These are phyloP conservation scores for Phrynocephalus forsythii DNA, from an alignment of 2,797 vertebrate genomes.

Conservation along the genomic window DNA sequence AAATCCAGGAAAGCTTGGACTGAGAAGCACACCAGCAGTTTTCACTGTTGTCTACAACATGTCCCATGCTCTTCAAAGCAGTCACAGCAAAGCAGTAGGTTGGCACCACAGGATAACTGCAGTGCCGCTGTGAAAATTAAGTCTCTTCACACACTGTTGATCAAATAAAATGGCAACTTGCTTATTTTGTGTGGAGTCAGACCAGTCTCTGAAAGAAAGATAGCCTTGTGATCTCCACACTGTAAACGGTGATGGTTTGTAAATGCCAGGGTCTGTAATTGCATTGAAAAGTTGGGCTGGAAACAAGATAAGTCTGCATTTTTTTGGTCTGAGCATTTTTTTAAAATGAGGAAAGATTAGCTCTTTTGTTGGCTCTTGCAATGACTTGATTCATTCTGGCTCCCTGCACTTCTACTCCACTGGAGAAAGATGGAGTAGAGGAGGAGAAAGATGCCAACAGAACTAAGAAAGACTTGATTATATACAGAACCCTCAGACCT, in stretches of 20 bases:
- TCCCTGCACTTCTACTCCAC: neutral
- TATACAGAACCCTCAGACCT: neutral
- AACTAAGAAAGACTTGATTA: neutral
- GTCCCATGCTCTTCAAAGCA: constrained; percentile 1
- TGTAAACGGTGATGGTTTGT: neutral
- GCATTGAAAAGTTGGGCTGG: neutral
- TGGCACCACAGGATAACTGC: neutral
- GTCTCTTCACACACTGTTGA: constrained; percentile 41
- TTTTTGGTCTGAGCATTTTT: neutral
- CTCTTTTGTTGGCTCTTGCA: neutral
- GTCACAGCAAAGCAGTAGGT: neutral
- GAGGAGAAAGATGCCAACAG: neutral
- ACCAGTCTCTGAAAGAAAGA: constrained; percentile 13
- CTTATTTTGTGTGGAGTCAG: constrained; percentile 40
- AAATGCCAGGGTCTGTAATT: neutral
- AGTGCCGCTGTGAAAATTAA: constrained; percentile 60
- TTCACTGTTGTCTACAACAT: constrained; percentile 39
- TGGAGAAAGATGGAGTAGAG: too few relatives aligned
- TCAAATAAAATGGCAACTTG: constrained; percentile 39
- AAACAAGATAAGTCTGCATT: neutral
- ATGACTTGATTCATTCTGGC: neutral
- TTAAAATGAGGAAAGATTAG: neutral
- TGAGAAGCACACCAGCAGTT: constrained; percentile 48
- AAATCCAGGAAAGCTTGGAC: constrained; percentile 31
- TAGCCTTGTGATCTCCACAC: neutral